Conservation (phyloP, 2,113 vertebrate genomes). For the Tachycineta bicolor region DNA sequence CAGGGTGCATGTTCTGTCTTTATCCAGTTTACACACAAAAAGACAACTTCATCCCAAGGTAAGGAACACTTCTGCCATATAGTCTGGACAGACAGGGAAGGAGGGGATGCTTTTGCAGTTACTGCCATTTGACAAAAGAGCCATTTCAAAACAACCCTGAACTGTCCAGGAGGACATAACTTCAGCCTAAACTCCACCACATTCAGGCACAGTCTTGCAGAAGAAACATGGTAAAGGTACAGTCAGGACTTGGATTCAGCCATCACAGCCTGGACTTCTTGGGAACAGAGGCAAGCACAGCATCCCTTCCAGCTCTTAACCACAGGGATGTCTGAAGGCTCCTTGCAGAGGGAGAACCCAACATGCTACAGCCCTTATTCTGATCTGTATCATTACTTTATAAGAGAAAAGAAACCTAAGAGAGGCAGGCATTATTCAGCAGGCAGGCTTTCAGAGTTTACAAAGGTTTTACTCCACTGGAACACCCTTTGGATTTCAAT, state of each 20-base stretch:
- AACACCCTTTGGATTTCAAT: neutral
- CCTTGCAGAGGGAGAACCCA: neutral
- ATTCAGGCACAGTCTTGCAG: neutral
- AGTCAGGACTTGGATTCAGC: neutral
- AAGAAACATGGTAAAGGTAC: neutral
- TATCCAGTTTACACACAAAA: neutral
- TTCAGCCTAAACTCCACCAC: neutral
- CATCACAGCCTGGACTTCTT: neutral
- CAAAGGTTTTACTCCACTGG: neutral
- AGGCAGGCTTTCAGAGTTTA: neutral
- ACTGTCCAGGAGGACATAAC: neutral
- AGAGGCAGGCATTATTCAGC: neutral
- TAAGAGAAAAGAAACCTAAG: neutral
- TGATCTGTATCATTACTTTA: fast-evolving
- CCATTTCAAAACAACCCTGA: neutral
- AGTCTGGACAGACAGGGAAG: neutral
- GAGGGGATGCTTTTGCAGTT: neutral
- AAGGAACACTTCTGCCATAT: neutral
- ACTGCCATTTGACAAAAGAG: neutral
- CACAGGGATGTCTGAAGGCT: fast-evolving
- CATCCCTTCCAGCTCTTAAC: neutral
- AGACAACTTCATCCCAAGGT: neutral
- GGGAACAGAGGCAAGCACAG: neutral
- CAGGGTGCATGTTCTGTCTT: neutral
- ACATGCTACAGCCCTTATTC: neutral